Evolutionary conservation across 2,888 invertebrate genomes (phyloP).

Genomic region (Laothoe populi): DNA sequence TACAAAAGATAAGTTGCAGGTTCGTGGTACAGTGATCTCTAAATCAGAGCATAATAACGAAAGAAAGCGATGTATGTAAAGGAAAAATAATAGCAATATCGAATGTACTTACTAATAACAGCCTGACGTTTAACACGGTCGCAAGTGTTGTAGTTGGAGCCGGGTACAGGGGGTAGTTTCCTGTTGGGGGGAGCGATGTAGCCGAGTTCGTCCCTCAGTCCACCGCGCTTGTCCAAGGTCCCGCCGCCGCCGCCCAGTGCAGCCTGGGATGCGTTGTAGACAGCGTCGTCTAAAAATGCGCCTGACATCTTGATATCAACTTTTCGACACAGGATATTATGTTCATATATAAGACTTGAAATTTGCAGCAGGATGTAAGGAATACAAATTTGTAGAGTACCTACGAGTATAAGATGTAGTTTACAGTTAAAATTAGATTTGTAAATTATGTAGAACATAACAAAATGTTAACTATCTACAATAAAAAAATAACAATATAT

Average conservation of each 20-base stretch:
- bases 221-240: constrained; percentile 93
- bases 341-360: too few relatives aligned
- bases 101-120: constrained; percentile 91
- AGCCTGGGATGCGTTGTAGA: constrained; percentile 94
- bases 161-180: constrained; percentile 96
- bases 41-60: not conserved
- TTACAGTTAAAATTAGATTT: too few relatives aligned
- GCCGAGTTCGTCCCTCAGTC: constrained; percentile 93
- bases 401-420: too few relatives aligned
- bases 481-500: constrained; percentile 6
- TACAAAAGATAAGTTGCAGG: not conserved
- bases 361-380: too few relatives aligned
- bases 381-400: too few relatives aligned
- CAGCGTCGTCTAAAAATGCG: constrained; percentile 90
- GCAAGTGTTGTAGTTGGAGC: constrained; percentile 97
- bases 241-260: constrained; percentile 86
- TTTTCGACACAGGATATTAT: too few relatives aligned
- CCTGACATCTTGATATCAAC: not conserved
- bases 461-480: not conserved
- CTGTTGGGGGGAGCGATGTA: constrained; percentile 97
- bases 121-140: constrained; percentile 97
- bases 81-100: not conserved
- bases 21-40: not conserved
- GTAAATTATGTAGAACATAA: not conserved
- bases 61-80: constrained; percentile 1